These are phyloP conservation scores for Chironomus riparius DNA, from an alignment of 2,888 invertebrate species.

Conservation along the genomic window DNA sequence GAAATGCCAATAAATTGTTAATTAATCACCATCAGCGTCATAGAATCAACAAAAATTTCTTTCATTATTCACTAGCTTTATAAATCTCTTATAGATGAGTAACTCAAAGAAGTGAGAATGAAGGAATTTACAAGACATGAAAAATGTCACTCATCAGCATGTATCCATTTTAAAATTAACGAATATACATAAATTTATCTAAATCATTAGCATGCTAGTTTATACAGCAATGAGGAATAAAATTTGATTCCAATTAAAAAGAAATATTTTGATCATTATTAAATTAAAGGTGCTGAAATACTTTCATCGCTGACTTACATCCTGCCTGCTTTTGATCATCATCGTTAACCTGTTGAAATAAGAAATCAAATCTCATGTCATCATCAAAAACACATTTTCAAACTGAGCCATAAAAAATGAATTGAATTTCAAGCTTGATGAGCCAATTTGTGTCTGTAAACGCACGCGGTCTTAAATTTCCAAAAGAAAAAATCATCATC, in stretches of 20 bases:
- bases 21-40: background rate
- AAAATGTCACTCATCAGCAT: background rate
- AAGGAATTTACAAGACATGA: background rate
- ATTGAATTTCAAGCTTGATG: background rate
- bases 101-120: background rate
- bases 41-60: background rate
- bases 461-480: too few relatives aligned
- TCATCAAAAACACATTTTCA: background rate
- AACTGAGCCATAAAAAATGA: too few relatives aligned
- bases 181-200: background rate
- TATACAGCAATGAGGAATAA: too few relatives aligned
- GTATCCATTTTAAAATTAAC: background rate
- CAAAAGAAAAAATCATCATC: background rate
- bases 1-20: background rate
- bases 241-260: background rate
- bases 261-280: background rate
- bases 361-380: background rate
- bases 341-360: background rate
- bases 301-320: background rate
- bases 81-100: background rate
- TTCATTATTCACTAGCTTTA: background rate
- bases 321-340: background rate
- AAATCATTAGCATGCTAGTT: background rate
- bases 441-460: background rate
- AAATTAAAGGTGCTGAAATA: conserved; percentile 12